phyloP scores from a whole-genome alignment of 1,140 invertebrate species.

The Solen grandis region DNA sequence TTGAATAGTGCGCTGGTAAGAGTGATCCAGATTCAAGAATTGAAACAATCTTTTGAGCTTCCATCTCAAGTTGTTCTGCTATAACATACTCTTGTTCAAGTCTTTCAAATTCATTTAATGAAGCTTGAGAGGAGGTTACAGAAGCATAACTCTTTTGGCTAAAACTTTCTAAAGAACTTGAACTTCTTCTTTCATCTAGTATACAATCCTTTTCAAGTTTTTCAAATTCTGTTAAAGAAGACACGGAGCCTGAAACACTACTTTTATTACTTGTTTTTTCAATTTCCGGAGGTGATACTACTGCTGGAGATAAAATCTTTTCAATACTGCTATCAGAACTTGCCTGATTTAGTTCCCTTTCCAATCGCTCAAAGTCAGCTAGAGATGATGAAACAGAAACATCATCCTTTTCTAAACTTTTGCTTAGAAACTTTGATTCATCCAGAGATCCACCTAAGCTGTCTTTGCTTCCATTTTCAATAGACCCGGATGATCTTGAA shows the following conservation, averaged over 20 bases:
- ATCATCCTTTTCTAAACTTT: conserved; percentile 92
- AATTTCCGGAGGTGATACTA: conserved; percentile 45
- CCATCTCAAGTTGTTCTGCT: conserved; percentile 75
- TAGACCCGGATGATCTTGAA: conserved; percentile 72
- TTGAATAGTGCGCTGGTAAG: conserved; percentile 77
- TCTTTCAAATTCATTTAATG: conserved; percentile 78
- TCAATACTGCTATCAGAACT: conserved; percentile 78
- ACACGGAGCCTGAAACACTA: conserved; percentile 83
- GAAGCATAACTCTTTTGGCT: conserved; percentile 79
- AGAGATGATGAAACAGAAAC: conserved; percentile 95
- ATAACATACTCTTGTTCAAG: conserved; percentile 75
- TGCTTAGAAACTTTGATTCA: conserved; percentile 67
- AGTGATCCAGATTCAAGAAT: conserved; percentile 91
- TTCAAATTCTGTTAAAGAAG: conserved; percentile 76
- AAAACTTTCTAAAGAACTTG: conserved; percentile 71
- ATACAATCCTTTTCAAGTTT: conserved; percentile 71
- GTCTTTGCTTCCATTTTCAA: conserved; percentile 70
- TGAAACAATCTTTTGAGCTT: conserved; percentile 83
- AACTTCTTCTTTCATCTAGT: conserved; percentile 67
- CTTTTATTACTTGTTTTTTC: conserved; percentile 63
- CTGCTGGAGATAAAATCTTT: conserved; percentile 66
- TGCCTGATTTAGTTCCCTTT: conserved; percentile 89
- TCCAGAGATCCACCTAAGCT: conserved; percentile 65
- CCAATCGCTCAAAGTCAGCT: conserved; percentile 96
- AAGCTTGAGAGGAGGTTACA: conserved; percentile 80